phyloP scores from a whole-genome alignment of 2,113 vertebrate species.

The Halcyon malimbica region DNA sequence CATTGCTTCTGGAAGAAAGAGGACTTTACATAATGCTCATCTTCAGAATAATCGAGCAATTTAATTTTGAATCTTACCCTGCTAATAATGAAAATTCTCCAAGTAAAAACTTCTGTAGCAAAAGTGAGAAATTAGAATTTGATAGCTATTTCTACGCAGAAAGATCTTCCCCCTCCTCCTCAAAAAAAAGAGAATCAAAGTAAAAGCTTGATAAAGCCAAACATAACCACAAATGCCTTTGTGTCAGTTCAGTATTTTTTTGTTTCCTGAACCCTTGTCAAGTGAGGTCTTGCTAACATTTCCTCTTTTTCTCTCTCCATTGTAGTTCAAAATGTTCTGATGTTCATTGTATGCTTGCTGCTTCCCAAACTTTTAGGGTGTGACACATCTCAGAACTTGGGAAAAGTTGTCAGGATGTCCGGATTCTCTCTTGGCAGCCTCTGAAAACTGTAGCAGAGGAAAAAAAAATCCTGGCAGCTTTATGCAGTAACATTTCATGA shows the following conservation, averaged over 20 bases:
- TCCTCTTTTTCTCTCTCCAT: not conserved
- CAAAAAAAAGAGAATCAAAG: not conserved
- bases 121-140: not conserved
- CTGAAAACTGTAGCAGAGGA: not conserved
- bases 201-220: not conserved
- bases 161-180: not conserved
- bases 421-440: not conserved
- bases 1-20: not conserved
- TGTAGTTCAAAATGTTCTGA: not conserved
- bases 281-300: not conserved
- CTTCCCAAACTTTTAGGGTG: not conserved
- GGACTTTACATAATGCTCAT: not conserved
- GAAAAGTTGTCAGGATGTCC: not conserved
- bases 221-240: not conserved
- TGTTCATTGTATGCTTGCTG: not conserved
- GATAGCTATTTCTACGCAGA: not conserved
- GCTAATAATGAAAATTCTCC: not conserved
- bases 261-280: not conserved
- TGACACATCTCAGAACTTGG: not conserved
- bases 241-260: not conserved
- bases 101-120: not conserved
- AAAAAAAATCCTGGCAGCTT: not conserved
- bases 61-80: not conserved
- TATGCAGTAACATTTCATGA: not conserved
- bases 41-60: not conserved